Conservation (phyloP, 2,797 vertebrate genomes). For the Phoebastria nigripes region DNA sequence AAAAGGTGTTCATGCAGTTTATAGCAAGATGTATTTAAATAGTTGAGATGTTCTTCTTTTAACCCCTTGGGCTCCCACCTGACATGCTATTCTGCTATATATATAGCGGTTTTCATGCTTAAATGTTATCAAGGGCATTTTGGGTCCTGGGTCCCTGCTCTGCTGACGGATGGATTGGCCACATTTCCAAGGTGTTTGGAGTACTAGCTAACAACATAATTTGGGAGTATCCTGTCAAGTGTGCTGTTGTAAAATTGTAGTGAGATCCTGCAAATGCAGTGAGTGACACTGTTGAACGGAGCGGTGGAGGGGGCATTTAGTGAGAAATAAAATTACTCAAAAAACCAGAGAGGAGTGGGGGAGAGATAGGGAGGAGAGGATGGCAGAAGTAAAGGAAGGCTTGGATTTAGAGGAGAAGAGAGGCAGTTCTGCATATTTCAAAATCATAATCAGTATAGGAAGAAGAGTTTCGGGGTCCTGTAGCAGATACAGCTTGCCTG, state of each 20-base stretch:
- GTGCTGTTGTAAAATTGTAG: neutral
- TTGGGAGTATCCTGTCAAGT: neutral
- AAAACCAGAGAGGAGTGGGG: neutral
- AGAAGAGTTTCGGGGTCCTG: neutral
- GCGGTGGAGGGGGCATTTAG: neutral
- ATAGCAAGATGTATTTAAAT: conserved; percentile 15
- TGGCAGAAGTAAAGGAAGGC: neutral
- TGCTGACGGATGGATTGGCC: neutral
- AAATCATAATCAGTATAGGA: rapidly evolving
- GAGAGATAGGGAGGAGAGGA: neutral
- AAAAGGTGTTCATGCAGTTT: neutral
- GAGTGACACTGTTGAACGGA: neutral
- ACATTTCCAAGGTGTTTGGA: neutral
- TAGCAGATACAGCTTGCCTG: neutral
- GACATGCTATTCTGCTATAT: neutral
- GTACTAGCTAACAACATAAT: neutral
- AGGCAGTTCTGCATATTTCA: neutral
- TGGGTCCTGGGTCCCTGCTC: neutral
- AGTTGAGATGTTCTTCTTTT: conserved; percentile 10
- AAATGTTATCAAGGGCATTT: neutral
- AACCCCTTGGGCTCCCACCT: neutral
- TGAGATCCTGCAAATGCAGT: neutral
- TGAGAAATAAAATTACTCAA: neutral
- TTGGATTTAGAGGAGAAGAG: neutral
- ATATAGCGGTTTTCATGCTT: neutral